Percentiles rank a stretch among this genome's conserved stretches.
These are phyloP conservation scores for Amphiura filiformis DNA, from an alignment of 35 echinoderm and acorn worm genomes.

Conservation along the genomic window DNA sequence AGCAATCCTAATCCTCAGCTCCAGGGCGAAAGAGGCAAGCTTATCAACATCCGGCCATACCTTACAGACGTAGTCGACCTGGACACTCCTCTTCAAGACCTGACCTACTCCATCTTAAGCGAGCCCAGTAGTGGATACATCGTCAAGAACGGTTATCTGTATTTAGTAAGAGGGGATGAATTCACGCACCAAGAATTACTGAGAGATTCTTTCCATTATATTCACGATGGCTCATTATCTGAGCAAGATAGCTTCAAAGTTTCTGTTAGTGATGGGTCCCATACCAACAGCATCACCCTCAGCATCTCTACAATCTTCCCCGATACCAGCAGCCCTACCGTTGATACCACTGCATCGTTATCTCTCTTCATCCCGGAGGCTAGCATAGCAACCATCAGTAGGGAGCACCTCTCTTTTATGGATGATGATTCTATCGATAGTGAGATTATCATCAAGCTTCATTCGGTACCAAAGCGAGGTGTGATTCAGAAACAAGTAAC, in stretches of 20 bases:
- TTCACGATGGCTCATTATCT: constrained; percentile 60
- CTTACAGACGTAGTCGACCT: constrained; percentile 57
- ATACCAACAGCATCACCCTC: constrained; percentile 39
- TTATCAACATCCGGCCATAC: constrained; percentile 47
- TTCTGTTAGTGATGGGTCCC: constrained; percentile 70
- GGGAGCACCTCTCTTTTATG: constrained; percentile 68
- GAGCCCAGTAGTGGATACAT: constrained; percentile 59
- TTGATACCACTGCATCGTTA: constrained; percentile 46
- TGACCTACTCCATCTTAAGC: constrained; percentile 61
- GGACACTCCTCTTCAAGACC: constrained; percentile 55
- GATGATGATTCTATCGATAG: constrained; percentile 70
- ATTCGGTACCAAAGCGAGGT: constrained; percentile 61
- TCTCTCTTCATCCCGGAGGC: constrained; percentile 62
- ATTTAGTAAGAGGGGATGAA: constrained; percentile 54
- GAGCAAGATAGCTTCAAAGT: constrained; percentile 80
- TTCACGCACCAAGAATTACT: constrained; percentile 70
- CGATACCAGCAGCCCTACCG: constrained; percentile 58
- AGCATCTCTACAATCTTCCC: constrained; percentile 55
- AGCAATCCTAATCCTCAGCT: constrained; percentile 51
- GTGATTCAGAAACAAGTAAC: constrained; percentile 52
- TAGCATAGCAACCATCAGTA: constrained; percentile 42
- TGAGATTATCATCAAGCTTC: constrained; percentile 65
- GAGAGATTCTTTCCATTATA: constrained; percentile 69
- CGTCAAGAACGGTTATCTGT: constrained; percentile 52
- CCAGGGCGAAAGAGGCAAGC: constrained; percentile 65